Evolutionary conservation across 1,140 invertebrate genomes (phyloP).

Genomic region (Luehdorfia chinensis): DNA sequence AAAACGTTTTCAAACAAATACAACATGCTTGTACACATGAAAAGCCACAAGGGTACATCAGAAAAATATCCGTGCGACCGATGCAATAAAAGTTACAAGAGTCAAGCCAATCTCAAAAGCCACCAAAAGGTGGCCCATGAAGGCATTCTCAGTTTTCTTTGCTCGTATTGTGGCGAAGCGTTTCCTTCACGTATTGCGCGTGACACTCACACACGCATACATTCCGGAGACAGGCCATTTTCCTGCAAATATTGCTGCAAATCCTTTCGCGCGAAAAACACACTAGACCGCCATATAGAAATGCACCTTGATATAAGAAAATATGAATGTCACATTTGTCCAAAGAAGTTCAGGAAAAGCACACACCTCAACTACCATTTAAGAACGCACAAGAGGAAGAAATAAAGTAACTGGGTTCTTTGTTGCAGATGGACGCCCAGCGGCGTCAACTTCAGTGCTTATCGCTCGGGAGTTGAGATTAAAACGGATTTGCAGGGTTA

Average conservation of each 20-base stretch:
- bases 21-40: constrained; percentile 51
- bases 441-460: not conserved
- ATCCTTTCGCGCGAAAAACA: constrained; percentile 50
- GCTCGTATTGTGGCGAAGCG: constrained; percentile 47
- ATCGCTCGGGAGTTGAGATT: not conserved
- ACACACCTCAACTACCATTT: constrained; percentile 52
- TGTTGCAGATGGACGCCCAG: constrained; percentile 54
- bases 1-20: constrained; percentile 60
- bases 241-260: constrained; percentile 76
- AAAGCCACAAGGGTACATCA: constrained; percentile 24
- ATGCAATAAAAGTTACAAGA: constrained; percentile 43
- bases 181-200: constrained; percentile 46
- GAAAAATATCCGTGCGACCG: constrained; percentile 31
- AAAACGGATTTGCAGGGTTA: constrained; percentile 1
- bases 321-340: constrained; percentile 78
- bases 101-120: constrained; percentile 28
- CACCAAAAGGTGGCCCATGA: constrained; percentile 48
- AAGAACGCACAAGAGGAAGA: constrained; percentile 36
- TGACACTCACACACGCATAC: constrained; percentile 57
- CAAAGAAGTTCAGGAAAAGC: constrained; percentile 54
- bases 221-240: constrained; percentile 77
- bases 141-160: constrained; percentile 36
- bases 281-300: constrained; percentile 44
- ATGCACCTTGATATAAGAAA: constrained; percentile 51
- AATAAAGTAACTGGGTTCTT: constrained; percentile 35